A percentile compares a stretch with the other conserved stretches of the same genome.
Evolutionary conservation across 2,888 invertebrate species (phyloP).

Genomic region (Drosophila lacicola): DNA sequence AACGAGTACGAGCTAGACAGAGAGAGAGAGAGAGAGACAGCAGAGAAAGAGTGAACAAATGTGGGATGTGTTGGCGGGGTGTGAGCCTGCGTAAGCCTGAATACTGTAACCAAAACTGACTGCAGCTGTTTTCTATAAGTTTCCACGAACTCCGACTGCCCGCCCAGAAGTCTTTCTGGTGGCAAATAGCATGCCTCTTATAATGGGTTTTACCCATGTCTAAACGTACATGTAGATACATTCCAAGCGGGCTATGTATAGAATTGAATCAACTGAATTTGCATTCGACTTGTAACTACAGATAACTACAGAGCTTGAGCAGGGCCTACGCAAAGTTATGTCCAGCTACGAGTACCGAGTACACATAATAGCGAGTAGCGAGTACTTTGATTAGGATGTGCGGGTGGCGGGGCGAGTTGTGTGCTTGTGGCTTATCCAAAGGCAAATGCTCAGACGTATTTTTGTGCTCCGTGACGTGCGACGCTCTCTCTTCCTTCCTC

Average conservation of each 20-base stretch:
- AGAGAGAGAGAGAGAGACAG: conserved; percentile 3
- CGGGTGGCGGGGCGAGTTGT: neutral
- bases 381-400: conserved; percentile 3
- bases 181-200: neutral
- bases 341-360: conserved; percentile 22
- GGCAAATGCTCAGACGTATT: conserved; percentile 41
- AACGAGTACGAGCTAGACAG: neutral
- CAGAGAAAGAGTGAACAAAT: neutral
- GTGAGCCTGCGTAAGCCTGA: conserved; percentile 36
- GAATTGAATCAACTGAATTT: neutral
- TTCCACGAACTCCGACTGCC: neutral
- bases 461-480: conserved; percentile 18
- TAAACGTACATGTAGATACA: neutral
- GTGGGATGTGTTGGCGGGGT: conserved; percentile 17
- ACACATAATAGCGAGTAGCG: conserved; percentile 30
- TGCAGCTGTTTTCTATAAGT: conserved; percentile 49
- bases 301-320: neutral
- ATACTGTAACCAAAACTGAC: conserved; percentile 8
- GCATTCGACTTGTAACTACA: too few relatives aligned
- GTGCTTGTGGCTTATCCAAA: conserved; percentile 12
- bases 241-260: neutral
- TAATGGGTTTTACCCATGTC: neutral
- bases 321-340: conserved; percentile 1
- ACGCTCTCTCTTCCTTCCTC: conserved; percentile 3
- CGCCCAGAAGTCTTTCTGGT: conserved; percentile 1